Percentiles rank a stretch among this genome's conserved stretches.
phyloP scores from a whole-genome alignment of 1,140 invertebrate species.

The Caenorhabditis briggsae region DNA sequence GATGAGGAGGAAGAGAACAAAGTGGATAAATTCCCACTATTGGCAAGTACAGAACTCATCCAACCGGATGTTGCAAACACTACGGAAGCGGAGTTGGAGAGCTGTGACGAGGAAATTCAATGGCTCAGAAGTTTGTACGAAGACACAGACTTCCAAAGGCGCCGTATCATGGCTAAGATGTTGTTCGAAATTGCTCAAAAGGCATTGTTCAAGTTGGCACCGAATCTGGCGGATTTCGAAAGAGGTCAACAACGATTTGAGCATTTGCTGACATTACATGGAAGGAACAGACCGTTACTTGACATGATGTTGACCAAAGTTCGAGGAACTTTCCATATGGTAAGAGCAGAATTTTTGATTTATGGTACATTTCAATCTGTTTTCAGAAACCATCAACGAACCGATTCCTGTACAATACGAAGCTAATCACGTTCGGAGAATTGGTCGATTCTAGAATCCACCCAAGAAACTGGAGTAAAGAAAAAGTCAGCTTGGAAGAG shows the following conservation, averaged over 20 bases:
- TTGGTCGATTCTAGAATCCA: constrained; percentile 34
- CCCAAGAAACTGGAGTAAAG: constrained; percentile 1
- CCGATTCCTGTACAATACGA: constrained; percentile 3
- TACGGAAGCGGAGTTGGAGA: neutral
- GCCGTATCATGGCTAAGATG: neutral
- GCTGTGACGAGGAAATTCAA: neutral
- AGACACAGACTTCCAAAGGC: neutral
- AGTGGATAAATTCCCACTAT: neutral
- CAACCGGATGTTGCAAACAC: neutral
- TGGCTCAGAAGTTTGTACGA: constrained; percentile 26
- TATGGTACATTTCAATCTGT: neutral
- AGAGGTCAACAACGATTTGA: neutral
- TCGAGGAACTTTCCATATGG: constrained; percentile 39
- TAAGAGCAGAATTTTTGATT: neutral
- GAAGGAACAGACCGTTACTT: constrained; percentile 5
- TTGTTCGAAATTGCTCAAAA: constrained; percentile 16
- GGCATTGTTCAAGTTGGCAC: neutral
- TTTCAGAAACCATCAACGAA: constrained; percentile 5
- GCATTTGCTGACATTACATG: constrained; percentile 29
- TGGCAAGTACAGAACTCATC: neutral
- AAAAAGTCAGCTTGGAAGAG: neutral
- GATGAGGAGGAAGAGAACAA: constrained; percentile 18
- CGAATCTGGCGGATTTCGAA: constrained; percentile 21
- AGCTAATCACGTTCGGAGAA: constrained; percentile 17
- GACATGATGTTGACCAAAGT: constrained; percentile 36